Base-by-base conservation (phyloP, 2,888 invertebrate genomes). In the Ypsolopha scabrella region DNA sequence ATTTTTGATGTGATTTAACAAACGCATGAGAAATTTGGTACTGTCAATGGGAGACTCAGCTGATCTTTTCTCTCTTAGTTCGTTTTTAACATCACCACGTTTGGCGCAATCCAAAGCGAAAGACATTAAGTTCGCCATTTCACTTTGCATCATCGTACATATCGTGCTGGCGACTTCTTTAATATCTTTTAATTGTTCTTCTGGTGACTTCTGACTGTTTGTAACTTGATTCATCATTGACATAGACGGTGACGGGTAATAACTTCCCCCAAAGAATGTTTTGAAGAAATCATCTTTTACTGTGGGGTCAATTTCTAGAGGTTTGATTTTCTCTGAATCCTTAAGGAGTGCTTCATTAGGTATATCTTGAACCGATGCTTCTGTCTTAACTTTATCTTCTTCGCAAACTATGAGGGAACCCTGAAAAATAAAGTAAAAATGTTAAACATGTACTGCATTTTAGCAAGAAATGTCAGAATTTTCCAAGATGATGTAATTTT, bases 1-100 rank as follows among this genome's bases (percentile, higher is more conserved):
- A 0, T 69, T 68, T 56, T 83, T 85, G 1, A 86, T 85, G 53
- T 86, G 85, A 52, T 76, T 78, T 1, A 86, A 59, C 24, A 86
- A 55, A 59, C 78, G 70, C 65, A 73, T 75, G 0, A 86, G 71
- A 9, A 82, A 52, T 36, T 77, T 64, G 1, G 79, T 70, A 58
- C 80, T 80, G 36, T 77, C 85, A 68, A 81, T 70, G 1, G 86
- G 81, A 13, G 74, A 65, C 57, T 82, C 83, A 1, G 57, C 41
- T 6, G 83, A 82, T 57, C 85, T 68, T 54, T 65, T 79, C 48
- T 63, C 71, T 52, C 81, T 76, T 10, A 61, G 41, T 6, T 58
- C 60, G 37, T 70, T 13, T 35, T 41, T 72, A 3, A 70, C 72
- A 36, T 64, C 59, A 1, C 52, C 24, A 24, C 4, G 24, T 24